These are phyloP conservation scores for Procavia capensis DNA, from an alignment of 2,113 vertebrate genomes.

Conservation along the genomic window DNA sequence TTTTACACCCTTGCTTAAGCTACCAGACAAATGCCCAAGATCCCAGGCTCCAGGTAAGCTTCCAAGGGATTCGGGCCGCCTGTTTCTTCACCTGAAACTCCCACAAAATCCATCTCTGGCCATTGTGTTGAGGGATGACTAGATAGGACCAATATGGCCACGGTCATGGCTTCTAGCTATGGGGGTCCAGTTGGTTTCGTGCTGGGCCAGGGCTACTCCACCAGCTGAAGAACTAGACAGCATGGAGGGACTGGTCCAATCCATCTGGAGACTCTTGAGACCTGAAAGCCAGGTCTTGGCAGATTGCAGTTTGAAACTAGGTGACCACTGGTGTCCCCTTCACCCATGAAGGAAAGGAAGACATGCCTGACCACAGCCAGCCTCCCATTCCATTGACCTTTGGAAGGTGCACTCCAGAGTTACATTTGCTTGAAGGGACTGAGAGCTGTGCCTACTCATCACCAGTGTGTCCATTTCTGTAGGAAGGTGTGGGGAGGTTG, in stretches of 20 bases:
- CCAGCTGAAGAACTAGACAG: neutral
- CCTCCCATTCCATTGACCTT: neutral
- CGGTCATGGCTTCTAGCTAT: neutral
- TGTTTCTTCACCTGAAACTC: constrained; percentile 19
- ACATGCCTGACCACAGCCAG: neutral
- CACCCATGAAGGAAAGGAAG: neutral
- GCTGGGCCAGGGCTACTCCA: neutral
- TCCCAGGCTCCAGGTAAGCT: neutral
- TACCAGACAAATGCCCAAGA: neutral
- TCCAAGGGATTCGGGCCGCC: neutral
- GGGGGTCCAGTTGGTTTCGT: neutral
- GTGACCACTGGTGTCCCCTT: neutral
- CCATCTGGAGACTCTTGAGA: neutral
- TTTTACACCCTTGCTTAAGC: neutral
- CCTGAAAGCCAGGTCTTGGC: neutral
- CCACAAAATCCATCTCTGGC: neutral
- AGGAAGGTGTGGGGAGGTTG: neutral
- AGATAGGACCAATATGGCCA: neutral
- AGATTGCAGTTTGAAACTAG: neutral
- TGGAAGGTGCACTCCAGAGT: neutral
- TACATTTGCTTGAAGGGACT: neutral
- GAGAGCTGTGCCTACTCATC: neutral
- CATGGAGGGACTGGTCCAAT: neutral
- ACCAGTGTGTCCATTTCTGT: neutral
- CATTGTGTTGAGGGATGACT: neutral